Evolutionary conservation across 2,888 invertebrate genomes (phyloP).

Genomic region (Lordiphosa andalusiaca): DNA sequence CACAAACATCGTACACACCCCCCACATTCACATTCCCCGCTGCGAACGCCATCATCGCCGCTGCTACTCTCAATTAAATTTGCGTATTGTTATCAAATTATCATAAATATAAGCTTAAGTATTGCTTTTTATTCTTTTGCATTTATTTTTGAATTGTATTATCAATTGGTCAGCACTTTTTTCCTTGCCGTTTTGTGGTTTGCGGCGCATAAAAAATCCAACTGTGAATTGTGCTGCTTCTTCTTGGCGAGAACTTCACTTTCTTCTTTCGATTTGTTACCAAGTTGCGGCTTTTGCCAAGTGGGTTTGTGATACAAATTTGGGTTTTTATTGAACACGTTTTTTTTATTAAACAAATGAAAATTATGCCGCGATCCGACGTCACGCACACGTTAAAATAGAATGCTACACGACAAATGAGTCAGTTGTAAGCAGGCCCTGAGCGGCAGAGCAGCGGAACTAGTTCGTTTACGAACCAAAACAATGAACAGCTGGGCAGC

Average conservation of each 20-base stretch:
- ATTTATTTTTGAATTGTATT: conserved; percentile 29
- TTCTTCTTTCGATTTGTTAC: background rate
- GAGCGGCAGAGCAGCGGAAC: conserved; percentile 12
- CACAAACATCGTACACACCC: conserved; percentile 12
- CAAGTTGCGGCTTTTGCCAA: too few relatives aligned
- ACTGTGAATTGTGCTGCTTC: background rate
- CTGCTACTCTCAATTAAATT: conserved; percentile 31
- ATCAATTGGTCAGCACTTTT: conserved; percentile 34
- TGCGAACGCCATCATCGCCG: background rate
- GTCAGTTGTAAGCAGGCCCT: background rate
- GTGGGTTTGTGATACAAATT: background rate
- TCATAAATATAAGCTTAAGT: conserved; percentile 30
- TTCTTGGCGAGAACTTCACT: conserved; percentile 1
- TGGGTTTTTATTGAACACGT: conserved; percentile 45
- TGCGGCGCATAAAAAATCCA: conserved; percentile 24
- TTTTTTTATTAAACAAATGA: conserved; percentile 29
- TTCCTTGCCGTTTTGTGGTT: conserved; percentile 24
- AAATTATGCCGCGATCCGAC: conserved; percentile 12
- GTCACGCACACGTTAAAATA: conserved; percentile 19
- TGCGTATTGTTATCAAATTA: conserved; percentile 67
- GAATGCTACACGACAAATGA: conserved; percentile 15
- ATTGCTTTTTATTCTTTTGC: conserved; percentile 24
- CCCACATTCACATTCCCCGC: conserved; percentile 15
- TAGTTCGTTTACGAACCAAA: conserved; percentile 34
- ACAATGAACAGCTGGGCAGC: conserved; percentile 52